Conservation (phyloP, 1,140 invertebrate genomes). For the Bombus turneri region DNA sequence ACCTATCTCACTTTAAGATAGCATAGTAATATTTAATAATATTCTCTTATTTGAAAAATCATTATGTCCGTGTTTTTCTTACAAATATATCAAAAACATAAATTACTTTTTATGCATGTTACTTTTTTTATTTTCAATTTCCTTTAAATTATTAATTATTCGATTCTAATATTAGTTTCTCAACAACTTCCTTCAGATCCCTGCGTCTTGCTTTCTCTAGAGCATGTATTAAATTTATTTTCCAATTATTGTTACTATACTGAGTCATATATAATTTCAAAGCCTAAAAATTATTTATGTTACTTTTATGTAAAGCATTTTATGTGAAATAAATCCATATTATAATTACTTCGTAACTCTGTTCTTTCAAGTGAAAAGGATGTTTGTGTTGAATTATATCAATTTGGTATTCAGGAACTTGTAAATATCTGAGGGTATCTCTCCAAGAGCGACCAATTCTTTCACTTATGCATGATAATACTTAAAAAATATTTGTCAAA, state of each 20-base stretch:
- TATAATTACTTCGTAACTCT: slow-evolving; percentile 65
- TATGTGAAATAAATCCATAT: slow-evolving; percentile 26
- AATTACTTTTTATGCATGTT: slow-evolving; percentile 50
- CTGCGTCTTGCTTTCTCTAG: slow-evolving; percentile 72
- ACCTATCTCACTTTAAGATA: slow-evolving; percentile 23
- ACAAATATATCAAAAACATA: slow-evolving; percentile 58
- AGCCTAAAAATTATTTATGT: slow-evolving; percentile 63
- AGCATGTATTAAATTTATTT: slow-evolving; percentile 68
- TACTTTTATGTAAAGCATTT: slow-evolving; percentile 20
- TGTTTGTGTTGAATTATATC: slow-evolving; percentile 80
- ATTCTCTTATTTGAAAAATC: slow-evolving; percentile 29
- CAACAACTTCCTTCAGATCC: slow-evolving; percentile 73
- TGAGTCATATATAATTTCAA: slow-evolving; percentile 69
- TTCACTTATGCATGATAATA: slow-evolving; percentile 70
- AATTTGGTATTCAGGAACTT: slow-evolving; percentile 82
- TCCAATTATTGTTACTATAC: slow-evolving; percentile 65
- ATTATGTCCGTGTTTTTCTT: slow-evolving; percentile 59
- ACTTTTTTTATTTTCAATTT: slow-evolving; percentile 35
- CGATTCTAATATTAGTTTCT: slow-evolving; percentile 63
- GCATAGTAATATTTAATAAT: slow-evolving; percentile 35
- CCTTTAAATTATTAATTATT: slow-evolving; percentile 20
- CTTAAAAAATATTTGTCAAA: slow-evolving; percentile 62
- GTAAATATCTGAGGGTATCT: slow-evolving; percentile 82
- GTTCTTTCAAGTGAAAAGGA: slow-evolving; percentile 63
- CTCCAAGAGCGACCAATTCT: slow-evolving; percentile 83